phyloP scores from a whole-genome alignment of 2,113 vertebrate species.

The Pithys albifrons region DNA sequence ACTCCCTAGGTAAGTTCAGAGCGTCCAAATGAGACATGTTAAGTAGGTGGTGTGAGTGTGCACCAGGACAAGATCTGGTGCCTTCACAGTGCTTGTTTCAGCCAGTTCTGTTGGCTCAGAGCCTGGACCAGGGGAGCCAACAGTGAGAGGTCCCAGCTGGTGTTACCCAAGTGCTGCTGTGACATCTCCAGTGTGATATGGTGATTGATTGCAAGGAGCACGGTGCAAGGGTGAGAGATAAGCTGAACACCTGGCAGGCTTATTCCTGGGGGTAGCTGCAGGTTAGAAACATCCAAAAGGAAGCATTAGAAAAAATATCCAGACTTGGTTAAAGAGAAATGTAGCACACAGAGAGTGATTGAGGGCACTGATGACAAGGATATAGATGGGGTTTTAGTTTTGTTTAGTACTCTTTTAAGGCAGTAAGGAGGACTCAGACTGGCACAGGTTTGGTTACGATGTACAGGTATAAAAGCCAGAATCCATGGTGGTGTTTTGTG shows the following conservation, averaged over 20 bases:
- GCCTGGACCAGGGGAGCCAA: fast-evolving
- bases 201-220: fast-evolving
- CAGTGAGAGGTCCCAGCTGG: background rate
- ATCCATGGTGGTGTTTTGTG: background rate
- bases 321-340: background rate
- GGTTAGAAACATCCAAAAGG: background rate
- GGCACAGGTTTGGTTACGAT: fast-evolving
- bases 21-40: background rate
- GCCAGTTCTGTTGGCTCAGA: background rate
- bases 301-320: background rate
- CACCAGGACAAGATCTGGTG: fast-evolving
- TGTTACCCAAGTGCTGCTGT: background rate
- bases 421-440: background rate
- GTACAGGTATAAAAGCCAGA: background rate
- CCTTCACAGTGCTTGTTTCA: fast-evolving
- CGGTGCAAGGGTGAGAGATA: fast-evolving
- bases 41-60: background rate
- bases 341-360: fast-evolving
- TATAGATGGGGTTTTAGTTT: fast-evolving
- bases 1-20: background rate
- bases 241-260: fast-evolving
- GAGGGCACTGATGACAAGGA: too few species aligned
- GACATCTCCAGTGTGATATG: background rate
- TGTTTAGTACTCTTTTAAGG: background rate
- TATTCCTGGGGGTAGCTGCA: background rate